These are phyloP conservation scores for Biston betularia DNA, from an alignment of 2,888 invertebrate species.

Conservation along the genomic window DNA sequence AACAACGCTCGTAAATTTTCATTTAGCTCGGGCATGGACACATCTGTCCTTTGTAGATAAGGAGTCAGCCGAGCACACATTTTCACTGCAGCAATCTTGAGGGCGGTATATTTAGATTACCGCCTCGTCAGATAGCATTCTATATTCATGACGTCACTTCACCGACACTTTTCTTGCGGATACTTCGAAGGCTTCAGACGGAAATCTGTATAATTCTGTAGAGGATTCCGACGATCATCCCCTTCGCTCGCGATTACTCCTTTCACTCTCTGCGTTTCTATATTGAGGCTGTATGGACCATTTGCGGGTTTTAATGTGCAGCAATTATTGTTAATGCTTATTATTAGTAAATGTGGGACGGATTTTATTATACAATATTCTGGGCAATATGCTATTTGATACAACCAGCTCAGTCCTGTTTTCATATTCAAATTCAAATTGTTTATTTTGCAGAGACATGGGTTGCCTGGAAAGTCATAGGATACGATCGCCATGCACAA, in stretches of 20 bases:
- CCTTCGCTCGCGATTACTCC: slow-evolving; percentile 17
- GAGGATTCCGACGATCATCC: slow-evolving; percentile 46
- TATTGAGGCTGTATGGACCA: slow-evolving; percentile 26
- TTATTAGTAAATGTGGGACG: slow-evolving; percentile 25
- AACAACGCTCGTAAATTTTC: slow-evolving; percentile 31
- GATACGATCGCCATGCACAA: no score
- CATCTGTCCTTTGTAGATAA: slow-evolving; percentile 40
- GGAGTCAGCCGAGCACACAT: slow-evolving; percentile 58
- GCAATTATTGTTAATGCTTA: slow-evolving; percentile 30
- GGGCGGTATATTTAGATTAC: slow-evolving; percentile 69
- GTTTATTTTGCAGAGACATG: no score
- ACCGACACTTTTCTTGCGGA: slow-evolving; percentile 52
- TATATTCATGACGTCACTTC: slow-evolving; percentile 64
- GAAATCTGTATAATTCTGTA: slow-evolving; percentile 57
- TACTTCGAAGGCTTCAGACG: slow-evolving; percentile 52
- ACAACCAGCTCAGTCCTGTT: not conserved
- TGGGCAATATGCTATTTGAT: slow-evolving; percentile 14
- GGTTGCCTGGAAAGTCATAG: no score
- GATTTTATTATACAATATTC: slow-evolving; percentile 17
- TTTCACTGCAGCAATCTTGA: slow-evolving; percentile 57
- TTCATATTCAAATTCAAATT: no score
- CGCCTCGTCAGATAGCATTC: slow-evolving; percentile 58
- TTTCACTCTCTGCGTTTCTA: slow-evolving; percentile 44
- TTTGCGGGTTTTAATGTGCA: slow-evolving; percentile 42
- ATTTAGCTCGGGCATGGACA: slow-evolving; percentile 24